phyloP scores from a whole-genome alignment of 2,113 vertebrate genomes.

The Misgurnus mizolepis region DNA sequence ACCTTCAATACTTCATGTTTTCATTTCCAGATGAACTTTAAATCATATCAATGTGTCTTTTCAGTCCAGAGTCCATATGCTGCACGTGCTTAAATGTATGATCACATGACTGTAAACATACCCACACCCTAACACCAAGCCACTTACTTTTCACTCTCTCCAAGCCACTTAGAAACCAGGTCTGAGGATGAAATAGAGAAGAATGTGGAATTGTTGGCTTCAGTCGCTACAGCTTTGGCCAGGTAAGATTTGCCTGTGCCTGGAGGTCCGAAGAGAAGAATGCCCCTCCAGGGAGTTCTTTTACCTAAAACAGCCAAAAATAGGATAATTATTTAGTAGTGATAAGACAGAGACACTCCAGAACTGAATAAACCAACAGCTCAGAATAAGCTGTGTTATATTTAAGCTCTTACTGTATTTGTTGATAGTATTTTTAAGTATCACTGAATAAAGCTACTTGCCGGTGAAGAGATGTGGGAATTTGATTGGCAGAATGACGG shows the following conservation, averaged over 20 bases:
- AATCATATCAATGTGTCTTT: neutral
- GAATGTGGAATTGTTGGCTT: constrained; percentile 98
- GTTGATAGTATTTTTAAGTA: neutral
- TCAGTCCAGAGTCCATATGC: neutral
- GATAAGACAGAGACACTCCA: neutral
- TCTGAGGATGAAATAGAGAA: constrained; percentile 97
- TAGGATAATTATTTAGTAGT: neutral
- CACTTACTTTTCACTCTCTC: constrained; percentile 98
- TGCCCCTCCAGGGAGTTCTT: constrained; percentile 96
- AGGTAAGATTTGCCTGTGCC: constrained; percentile 97
- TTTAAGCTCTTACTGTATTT: too few relatives aligned
- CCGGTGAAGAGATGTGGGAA: constrained; percentile 98
- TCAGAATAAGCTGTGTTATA: neutral
- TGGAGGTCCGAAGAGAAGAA: constrained; percentile 96
- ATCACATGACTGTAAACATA: constrained; percentile 3
- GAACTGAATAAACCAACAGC: neutral
- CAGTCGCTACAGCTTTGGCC: constrained; percentile 97
- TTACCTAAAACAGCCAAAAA: constrained; percentile 79
- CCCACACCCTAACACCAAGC: neutral
- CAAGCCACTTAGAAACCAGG: constrained; percentile 98
- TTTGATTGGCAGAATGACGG: constrained; percentile 97
- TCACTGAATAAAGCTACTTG: constrained; percentile 51
- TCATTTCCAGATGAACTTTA: neutral
- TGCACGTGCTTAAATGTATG: neutral
- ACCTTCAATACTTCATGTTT: neutral